Base-by-base conservation (phyloP, 2,888 invertebrate species). In the Apodemia hepburni region DNA sequence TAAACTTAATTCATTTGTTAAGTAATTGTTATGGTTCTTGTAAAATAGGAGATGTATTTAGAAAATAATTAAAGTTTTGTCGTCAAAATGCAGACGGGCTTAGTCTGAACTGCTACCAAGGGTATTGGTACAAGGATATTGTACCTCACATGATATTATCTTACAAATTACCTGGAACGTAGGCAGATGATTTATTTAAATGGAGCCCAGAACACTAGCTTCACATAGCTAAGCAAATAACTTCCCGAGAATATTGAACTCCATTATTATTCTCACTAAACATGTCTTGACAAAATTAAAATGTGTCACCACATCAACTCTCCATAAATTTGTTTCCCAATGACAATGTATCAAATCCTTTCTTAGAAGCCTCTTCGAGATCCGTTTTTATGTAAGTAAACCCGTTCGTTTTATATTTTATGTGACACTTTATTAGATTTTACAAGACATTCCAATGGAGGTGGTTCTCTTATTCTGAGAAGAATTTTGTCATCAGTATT, bases 381-480 rank as follows among this genome's bases (percentile, higher is more conserved):
- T 66, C 73, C 69, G 54, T 42, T 70, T 71, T 68, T 68, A 65
- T 59, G 59, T 49, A 38, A 38, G 64, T 64, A 65, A 67, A 61
- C 64, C 63, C 60, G 66, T 64, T 70, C 70, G 63, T 69, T 69
- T 70, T 68, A 18, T 51, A 71, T 76, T 88, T 87, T 89, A 88
- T 87, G 87, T 82, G 88, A 88, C 89, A 86, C 69, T 84, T 87
- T 85, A 86, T 87, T 86, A 79, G 80, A 84, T 75, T 78, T 75
- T 78, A 73, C 65, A 70, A 38, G 71, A 71, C 51, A 51, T 51
- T 51, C 51, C 51, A 72, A 84, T 81, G 82, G 83, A 80, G 76
- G 75, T 78, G 71, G 82, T 81, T 81, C 81, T 77, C 69, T 67
- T 73, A 74, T 89, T 89, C 89, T 78, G 67, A 82, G 89, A 88